Evolutionary conservation across 1,140 invertebrate species (phyloP).

Genomic region (Varroa destructor): DNA sequence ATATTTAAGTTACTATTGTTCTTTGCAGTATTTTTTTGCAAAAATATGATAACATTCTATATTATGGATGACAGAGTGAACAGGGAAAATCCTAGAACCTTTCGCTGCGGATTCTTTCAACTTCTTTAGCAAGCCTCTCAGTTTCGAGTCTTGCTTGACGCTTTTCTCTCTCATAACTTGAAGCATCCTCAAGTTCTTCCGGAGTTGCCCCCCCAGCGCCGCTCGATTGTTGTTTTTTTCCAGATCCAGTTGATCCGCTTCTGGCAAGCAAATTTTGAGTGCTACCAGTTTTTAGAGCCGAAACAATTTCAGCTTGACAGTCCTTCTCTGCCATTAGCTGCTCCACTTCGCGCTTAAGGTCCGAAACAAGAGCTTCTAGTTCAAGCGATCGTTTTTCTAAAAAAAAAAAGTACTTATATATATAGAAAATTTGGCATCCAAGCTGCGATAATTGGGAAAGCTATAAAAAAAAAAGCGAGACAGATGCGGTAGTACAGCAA

Average conservation of each 20-base stretch:
- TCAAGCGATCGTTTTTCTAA: conserved; percentile 23
- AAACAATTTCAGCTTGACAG: conserved; percentile 23
- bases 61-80: no score
- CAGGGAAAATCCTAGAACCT: background rate
- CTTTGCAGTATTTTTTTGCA: background rate
- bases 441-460: no score
- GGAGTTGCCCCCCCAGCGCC: no score
- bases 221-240: background rate
- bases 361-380: background rate
- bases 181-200: no score
- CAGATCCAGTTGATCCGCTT: background rate
- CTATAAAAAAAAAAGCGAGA: no score
- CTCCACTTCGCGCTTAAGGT: conserved; percentile 14
- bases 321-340: conserved; percentile 15
- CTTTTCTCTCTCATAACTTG: no score
- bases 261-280: background rate
- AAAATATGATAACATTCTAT: background rate
- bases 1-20: no score
- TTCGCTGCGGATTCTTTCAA: conserved; percentile 8
- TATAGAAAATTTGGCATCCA: no score
- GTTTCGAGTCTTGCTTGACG: background rate
- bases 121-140: conserved; percentile 11
- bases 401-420: background rate
- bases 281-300: background rate
- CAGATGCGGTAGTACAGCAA: no score